Base-by-base conservation (phyloP, 1,140 invertebrate genomes). In the Zaprionus camerounensis region DNA sequence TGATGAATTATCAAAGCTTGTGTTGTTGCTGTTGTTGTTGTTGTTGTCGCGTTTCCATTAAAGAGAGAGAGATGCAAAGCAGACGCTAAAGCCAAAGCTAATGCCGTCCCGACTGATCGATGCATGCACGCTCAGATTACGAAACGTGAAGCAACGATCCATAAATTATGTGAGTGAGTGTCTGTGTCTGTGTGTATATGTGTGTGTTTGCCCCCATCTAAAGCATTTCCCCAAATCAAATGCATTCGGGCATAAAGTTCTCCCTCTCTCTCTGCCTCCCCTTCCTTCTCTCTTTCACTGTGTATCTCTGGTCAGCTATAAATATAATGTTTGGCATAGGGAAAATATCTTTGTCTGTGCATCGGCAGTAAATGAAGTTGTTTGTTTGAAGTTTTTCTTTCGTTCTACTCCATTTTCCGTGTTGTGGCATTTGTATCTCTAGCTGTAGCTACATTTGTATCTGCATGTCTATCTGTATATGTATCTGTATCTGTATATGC, bases 1-100 rank as follows among this genome's bases (percentile, higher is more conserved):
- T 75, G 72, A 71, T 71, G 73, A 76, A 76, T 76, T 76, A 76
- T 76, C 44, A 59, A 71, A 68, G 73, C 68, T 71, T 71, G 59
- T 71, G 59, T 44, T 53, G 53, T 44, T 22, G 22, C 31, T 15
- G 24, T 28, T 28, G 5, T 28, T 28, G 1, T 65, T 59, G 17
- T 59, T 13, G 4, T 41, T 7, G 28, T 22, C 5, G 41, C 26
- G 12, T 20, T 17, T 20, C 56, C 31, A 31, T 58, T 58, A 36
- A 20, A n/a, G n/a, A 36, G 26, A 44, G 41, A 44, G 17, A 20
- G 56, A 58, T 36, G 31, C 55, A 31, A 51, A 51, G 46, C 46
- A 12, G 20, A 51, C 20, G 56, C 41, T 15, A n/a, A 6, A 46
- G 41, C 5, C 41, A 46, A 17, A 41, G 38, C 38, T n/a, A 15